Evolutionary conservation across 1,140 invertebrate species (phyloP).

Genomic region (Lepidurus arcticus): DNA sequence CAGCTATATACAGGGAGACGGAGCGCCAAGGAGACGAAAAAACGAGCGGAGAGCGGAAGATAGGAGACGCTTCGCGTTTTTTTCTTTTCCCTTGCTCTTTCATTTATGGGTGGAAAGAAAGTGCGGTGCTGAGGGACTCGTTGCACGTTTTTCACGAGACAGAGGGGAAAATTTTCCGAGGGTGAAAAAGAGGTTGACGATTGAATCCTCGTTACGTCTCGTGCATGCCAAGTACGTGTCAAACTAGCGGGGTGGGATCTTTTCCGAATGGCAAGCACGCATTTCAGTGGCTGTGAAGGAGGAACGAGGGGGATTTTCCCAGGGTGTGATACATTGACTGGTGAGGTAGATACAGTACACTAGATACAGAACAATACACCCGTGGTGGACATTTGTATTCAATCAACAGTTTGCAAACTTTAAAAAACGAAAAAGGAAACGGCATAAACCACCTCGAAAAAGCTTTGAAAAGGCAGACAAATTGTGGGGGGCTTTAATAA

Average conservation of each 20-base stretch:
- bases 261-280: slow-evolving; percentile 11
- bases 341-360: too few relatives aligned
- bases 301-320: neutral
- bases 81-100: neutral
- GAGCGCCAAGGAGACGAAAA: slow-evolving; percentile 1
- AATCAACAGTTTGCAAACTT: too few relatives aligned
- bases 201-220: slow-evolving; percentile 18
- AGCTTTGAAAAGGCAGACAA: neutral
- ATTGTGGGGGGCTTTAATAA: neutral
- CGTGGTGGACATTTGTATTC: too few relatives aligned
- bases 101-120: slow-evolving; percentile 7
- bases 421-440: too few relatives aligned
- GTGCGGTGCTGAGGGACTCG: slow-evolving; percentile 12
- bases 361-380: too few relatives aligned
- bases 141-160: slow-evolving; percentile 9
- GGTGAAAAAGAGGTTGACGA: slow-evolving; percentile 21
- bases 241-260: neutral
- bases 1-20: neutral
- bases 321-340: neutral
- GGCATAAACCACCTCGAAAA: too few relatives aligned
- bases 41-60: neutral
- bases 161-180: slow-evolving; percentile 6
- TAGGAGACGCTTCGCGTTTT: neutral
- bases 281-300: neutral
- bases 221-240: slow-evolving; percentile 7